phyloP scores from a whole-genome alignment of 2,888 invertebrate genomes.

The Pseudeuparius sepicola region DNA sequence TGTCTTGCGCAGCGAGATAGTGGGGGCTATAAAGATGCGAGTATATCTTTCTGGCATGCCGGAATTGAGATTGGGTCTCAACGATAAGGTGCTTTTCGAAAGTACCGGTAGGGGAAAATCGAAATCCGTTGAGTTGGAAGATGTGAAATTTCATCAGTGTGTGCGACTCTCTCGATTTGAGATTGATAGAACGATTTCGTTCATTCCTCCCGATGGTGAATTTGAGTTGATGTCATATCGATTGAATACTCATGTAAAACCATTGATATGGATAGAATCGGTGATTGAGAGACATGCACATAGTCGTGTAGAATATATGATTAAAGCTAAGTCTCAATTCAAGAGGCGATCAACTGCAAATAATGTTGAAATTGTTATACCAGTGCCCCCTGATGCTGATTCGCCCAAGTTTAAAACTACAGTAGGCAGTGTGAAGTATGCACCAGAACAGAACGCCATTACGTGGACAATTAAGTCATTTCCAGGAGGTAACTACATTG shows the following conservation, averaged over 20 bases:
- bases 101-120: conserved; percentile 95
- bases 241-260: conserved; percentile 90
- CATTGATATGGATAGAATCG: conserved; percentile 97
- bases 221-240: conserved; percentile 98
- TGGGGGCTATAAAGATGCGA: conserved; percentile 97
- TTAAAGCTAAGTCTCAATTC: conserved; percentile 97
- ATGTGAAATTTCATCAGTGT: conserved; percentile 98
- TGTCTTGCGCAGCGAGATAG: conserved; percentile 93
- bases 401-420: conserved; percentile 98
- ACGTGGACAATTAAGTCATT: conserved; percentile 98
- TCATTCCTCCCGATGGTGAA: conserved; percentile 98
- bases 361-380: conserved; percentile 95
- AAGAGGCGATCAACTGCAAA: conserved; percentile 96
- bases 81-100: conserved; percentile 97
- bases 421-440: conserved; percentile 93
- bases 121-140: conserved; percentile 95
- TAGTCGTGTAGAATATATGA: conserved; percentile 97
- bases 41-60: conserved; percentile 99
- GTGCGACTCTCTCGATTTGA: conserved; percentile 94
- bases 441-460: conserved; percentile 92
- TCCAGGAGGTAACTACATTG: conserved; percentile 85
- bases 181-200: conserved; percentile 95
- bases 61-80: conserved; percentile 87
- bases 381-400: conserved; percentile 94
- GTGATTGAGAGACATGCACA: conserved; percentile 96